Base-by-base conservation (phyloP, 2,113 vertebrate species). In the Mirounga angustirostris region DNA sequence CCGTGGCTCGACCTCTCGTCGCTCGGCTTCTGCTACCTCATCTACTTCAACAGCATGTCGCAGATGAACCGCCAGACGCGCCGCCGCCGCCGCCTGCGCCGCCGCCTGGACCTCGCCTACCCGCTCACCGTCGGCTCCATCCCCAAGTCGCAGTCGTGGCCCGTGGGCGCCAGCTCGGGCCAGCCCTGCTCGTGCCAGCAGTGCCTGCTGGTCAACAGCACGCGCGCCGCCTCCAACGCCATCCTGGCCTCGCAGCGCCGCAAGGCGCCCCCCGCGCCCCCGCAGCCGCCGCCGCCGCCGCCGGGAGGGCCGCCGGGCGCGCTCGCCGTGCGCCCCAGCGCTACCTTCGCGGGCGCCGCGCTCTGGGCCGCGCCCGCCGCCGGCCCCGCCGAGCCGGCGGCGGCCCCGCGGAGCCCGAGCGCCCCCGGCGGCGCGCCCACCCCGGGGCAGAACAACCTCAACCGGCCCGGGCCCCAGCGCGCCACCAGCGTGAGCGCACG, bases 141-240 rank as follows among this genome's bases (percentile, higher is more conserved):
- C 98, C 99, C 99, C 95, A 99, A 99, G 89, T 99, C 99, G 0
- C 99, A 99, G 98, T 99, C 99, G 0, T 99, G 99, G 99, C 99
- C 99, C 0, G 99, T 99, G 98, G 99, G 99, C 0, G 89, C 99
- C 98, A 99, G 98, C 98, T 99, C 99, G 0, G 99, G 99, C 52
- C 99, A 99, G 1, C 99, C 99, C 63, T 99, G 99, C 97, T 99
- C 99, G 22, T 99, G 99, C 96, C 99, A 99, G 80, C 99, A 99
- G 97, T 99, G 99, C 98, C 99, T 99, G 97, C 98, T 99, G 97
- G 99, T 99, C 95, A 99, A 99, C 99, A 99, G 99, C 98, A 99
- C 99, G 26, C 99, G 99, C 8, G 99, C 99, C 0, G 99, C 99
- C 73, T 99, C 99, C 36, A 99, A 99, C 1, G 99, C 99, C 97